Evolutionary conservation across 2,113 vertebrate species (phyloP).

Genomic region (Sinocyclocheilus maitianheensis): DNA sequence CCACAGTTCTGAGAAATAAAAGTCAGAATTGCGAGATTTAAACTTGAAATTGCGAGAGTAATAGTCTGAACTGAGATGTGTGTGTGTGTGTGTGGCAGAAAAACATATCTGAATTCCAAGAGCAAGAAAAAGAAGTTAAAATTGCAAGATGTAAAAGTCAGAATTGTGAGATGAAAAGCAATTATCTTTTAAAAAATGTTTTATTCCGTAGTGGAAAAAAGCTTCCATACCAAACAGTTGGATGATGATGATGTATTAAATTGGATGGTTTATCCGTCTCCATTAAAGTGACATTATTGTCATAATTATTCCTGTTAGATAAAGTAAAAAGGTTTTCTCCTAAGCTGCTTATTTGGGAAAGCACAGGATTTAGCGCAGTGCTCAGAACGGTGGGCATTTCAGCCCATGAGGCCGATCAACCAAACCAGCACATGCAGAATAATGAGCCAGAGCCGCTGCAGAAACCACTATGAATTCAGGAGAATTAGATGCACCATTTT

Average conservation of each 20-base stretch:
- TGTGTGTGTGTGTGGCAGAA: too few species aligned
- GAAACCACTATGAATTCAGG: background rate
- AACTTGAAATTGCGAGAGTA: too few species aligned
- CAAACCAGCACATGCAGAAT: constrained; percentile 1
- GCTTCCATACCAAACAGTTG: background rate
- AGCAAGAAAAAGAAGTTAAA: too few species aligned
- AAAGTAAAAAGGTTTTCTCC: constrained; percentile 14
- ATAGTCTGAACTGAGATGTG: too few species aligned
- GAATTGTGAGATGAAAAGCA: background rate
- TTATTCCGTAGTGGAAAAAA: too few species aligned
- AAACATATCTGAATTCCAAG: too few species aligned
- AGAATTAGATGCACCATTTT: background rate
- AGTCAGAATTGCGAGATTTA: too few species aligned
- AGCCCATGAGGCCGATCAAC: background rate
- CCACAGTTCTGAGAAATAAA: too few species aligned
- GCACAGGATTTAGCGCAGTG: constrained; percentile 4
- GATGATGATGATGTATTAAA: background rate
- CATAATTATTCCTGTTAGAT: constrained; percentile 8
- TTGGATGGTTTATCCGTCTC: background rate
- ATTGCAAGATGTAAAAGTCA: too few species aligned
- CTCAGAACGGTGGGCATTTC: background rate
- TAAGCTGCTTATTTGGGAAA: constrained; percentile 27
- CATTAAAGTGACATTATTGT: constrained; percentile 11
- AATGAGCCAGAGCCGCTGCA: background rate
- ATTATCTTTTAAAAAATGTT: background rate